A percentile compares a stretch with the other conserved stretches of the same genome.
These are phyloP conservation scores for Drosophila tropicalis DNA, from an alignment of 1,140 invertebrate species.

Conservation along the genomic window DNA sequence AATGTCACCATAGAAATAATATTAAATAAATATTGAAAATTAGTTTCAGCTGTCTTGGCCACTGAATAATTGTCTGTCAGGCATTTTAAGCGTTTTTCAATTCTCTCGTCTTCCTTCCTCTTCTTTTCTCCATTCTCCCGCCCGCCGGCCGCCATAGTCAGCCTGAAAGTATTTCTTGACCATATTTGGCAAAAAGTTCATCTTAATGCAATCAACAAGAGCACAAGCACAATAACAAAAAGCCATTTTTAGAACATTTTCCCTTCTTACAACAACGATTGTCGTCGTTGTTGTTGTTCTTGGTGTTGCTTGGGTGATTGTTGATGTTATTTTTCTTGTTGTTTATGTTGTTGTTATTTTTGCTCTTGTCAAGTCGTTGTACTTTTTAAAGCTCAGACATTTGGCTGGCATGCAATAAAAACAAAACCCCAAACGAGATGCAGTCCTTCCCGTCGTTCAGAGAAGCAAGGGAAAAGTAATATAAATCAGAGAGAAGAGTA, in stretches of 20 bases:
- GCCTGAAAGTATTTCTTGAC: slow-evolving; percentile 41
- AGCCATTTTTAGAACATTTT: slow-evolving; percentile 56
- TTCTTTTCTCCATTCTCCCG: not conserved
- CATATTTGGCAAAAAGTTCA: slow-evolving; percentile 70
- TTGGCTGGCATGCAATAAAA: slow-evolving; percentile 68
- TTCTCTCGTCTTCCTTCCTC: not conserved
- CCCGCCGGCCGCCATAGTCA: not conserved
- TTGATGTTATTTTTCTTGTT: not conserved
- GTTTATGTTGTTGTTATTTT: slow-evolving; percentile 41
- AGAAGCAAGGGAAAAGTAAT: slow-evolving; percentile 35
- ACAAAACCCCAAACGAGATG: slow-evolving; percentile 41
- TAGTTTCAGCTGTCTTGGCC: slow-evolving; percentile 62
- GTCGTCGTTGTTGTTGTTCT: slow-evolving; percentile 13
- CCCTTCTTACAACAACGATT: slow-evolving; percentile 6
- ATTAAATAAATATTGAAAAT: slow-evolving; percentile 58
- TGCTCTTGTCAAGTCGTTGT: slow-evolving; percentile 50
- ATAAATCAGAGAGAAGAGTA: not conserved
- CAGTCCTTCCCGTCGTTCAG: not conserved
- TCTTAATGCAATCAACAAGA: slow-evolving; percentile 67
- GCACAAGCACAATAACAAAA: slow-evolving; percentile 66
- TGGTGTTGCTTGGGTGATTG: slow-evolving; percentile 22
- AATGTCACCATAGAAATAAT: slow-evolving; percentile 52
- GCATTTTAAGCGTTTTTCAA: slow-evolving; percentile 62
- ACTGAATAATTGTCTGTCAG: slow-evolving; percentile 66
- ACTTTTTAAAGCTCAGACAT: slow-evolving; percentile 65